These are phyloP conservation scores for Melanotaenia duboulayi DNA, from an alignment of 2,113 vertebrate genomes.

Conservation along the genomic window DNA sequence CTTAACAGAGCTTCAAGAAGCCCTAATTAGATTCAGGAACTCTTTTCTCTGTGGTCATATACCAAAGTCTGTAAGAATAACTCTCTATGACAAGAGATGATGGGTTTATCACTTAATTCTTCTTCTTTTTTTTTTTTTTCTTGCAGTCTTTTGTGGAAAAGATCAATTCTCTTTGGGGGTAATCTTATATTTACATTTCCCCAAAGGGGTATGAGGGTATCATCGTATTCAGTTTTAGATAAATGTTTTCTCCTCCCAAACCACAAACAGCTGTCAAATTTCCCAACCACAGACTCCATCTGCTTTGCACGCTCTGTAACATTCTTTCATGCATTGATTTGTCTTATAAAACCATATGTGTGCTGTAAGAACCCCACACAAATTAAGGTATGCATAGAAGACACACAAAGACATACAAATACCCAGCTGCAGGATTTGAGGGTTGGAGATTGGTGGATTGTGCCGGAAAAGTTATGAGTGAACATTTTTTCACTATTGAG, in stretches of 20 bases:
- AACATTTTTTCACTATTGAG: neutral
- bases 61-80: constrained; percentile 14
- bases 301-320: constrained; percentile 16
- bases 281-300: constrained; percentile 33
- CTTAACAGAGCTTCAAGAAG: neutral
- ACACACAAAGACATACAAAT: constrained; percentile 3
- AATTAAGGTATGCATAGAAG: constrained; percentile 17
- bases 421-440: constrained; percentile 20
- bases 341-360: constrained; percentile 37
- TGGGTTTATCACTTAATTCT: constrained; percentile 29
- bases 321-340: constrained; percentile 55
- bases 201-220: constrained; percentile 35
- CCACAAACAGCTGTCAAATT: constrained; percentile 60
- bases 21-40: neutral
- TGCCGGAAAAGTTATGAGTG: constrained; percentile 34
- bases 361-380: constrained; percentile 1
- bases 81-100: constrained; percentile 14
- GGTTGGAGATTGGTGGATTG: neutral
- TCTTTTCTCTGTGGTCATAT: neutral
- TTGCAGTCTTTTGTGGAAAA: constrained; percentile 18
- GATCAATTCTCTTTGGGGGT: constrained; percentile 15
- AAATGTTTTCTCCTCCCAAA: constrained; percentile 36
- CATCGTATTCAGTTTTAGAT: constrained; percentile 20
- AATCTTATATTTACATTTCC: constrained; percentile 34
- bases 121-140: neutral